phyloP scores from a whole-genome alignment of 23 tunicate genomes.

The Halocynthia roretzi region DNA sequence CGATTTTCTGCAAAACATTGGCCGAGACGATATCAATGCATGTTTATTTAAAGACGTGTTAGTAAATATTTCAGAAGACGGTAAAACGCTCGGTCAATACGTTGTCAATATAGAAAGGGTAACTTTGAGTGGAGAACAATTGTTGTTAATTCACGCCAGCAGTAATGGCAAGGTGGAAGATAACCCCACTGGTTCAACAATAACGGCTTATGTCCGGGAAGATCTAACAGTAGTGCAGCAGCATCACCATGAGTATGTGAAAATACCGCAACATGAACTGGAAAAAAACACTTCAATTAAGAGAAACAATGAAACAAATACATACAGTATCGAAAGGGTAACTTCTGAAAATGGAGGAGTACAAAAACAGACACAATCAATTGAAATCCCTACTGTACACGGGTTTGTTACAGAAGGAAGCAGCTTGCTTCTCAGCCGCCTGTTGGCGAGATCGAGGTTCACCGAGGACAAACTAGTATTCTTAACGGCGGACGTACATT shows the following conservation, averaged over 20 bases:
- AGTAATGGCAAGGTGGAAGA: constrained; percentile 64
- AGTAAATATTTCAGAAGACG: constrained; percentile 46
- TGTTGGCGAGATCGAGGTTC: constrained; percentile 40
- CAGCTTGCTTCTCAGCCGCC: constrained; percentile 45
- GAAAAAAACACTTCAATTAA: constrained; percentile 63
- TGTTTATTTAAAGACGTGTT: constrained; percentile 69
- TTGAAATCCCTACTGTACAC: constrained; percentile 27
- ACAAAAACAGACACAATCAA: constrained; percentile 6
- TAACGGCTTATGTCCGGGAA: constrained; percentile 45
- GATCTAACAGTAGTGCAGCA: constrained; percentile 42
- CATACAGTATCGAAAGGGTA: constrained; percentile 32
- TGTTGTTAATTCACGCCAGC: constrained; percentile 42
- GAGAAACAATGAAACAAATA: constrained; percentile 41
- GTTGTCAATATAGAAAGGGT: constrained; percentile 39
- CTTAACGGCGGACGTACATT: constrained; percentile 43
- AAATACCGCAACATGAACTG: constrained; percentile 63
- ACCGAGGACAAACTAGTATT: constrained; percentile 32
- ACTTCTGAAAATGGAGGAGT: constrained; percentile 41
- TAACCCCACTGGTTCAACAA: constrained; percentile 31
- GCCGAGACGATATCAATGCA: neutral
- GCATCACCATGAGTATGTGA: constrained; percentile 57
- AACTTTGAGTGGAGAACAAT: constrained; percentile 15
- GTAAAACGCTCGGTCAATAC: constrained; percentile 54
- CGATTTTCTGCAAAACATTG: constrained; percentile 10
- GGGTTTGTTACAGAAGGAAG: constrained; percentile 78